phyloP scores from a whole-genome alignment of 2,888 invertebrate genomes.

The Cheilosia grossa region DNA sequence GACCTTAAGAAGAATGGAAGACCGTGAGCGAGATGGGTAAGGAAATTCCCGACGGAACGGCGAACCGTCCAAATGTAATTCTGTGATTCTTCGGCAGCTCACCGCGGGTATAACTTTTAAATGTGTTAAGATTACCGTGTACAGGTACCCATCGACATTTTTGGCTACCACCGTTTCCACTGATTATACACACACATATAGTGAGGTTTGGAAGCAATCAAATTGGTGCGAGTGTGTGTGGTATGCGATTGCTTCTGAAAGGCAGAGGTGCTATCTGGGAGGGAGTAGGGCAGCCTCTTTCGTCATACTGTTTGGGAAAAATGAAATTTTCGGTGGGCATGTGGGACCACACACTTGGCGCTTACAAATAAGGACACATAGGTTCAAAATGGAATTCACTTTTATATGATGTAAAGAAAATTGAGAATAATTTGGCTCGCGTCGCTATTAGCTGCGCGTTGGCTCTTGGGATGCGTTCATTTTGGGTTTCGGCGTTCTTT shows the following conservation, averaged over 20 bases:
- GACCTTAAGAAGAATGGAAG: conserved; percentile 35
- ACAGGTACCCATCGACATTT: conserved; percentile 39
- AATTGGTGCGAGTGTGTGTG: conserved; percentile 36
- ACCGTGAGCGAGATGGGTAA: conserved; percentile 12
- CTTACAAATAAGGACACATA: conserved; percentile 38
- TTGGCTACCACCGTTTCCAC: conserved; percentile 45
- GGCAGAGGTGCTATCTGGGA: conserved; percentile 61
- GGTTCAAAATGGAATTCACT: conserved; percentile 21
- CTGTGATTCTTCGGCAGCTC: conserved; percentile 29
- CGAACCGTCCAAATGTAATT: conserved; percentile 63
- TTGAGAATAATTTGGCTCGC: conserved; percentile 68
- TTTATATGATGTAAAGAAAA: conserved; percentile 54
- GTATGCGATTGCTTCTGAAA: conserved; percentile 56
- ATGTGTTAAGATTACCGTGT: conserved; percentile 34
- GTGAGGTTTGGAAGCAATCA: conserved; percentile 13
- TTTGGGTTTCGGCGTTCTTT: conserved; percentile 20
- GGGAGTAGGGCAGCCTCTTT: conserved; percentile 48
- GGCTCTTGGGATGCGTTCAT: conserved; percentile 3
- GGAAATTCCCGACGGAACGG: conserved; percentile 59
- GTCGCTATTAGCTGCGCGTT: conserved; percentile 46
- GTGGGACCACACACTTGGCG: conserved; percentile 65
- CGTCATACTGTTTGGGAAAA: conserved; percentile 37
- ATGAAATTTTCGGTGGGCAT: conserved; percentile 16
- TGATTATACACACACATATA: conserved; percentile 22
- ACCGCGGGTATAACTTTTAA: conserved; percentile 40